These are phyloP conservation scores for Amazona vittata DNA, from an alignment of 2,113 vertebrate genomes.

Conservation along the genomic window DNA sequence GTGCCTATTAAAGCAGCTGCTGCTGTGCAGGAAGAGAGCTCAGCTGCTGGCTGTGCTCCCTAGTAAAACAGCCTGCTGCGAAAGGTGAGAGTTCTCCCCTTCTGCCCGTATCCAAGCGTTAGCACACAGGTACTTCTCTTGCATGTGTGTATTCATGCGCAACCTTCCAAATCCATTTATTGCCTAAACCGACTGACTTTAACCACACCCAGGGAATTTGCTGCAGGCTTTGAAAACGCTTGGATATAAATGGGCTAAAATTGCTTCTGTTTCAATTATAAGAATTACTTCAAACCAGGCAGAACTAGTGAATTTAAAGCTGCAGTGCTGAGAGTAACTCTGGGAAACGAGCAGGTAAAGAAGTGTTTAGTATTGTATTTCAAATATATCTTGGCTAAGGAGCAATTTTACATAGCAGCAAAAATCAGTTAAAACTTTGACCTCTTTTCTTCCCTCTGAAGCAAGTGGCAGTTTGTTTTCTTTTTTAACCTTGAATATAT, in stretches of 20 bases:
- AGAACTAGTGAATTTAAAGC: background rate
- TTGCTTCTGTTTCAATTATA: background rate
- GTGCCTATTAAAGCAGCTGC: background rate
- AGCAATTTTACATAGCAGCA: background rate
- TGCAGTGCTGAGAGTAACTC: background rate
- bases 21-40: background rate
- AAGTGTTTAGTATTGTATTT: background rate
- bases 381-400: background rate
- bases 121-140: background rate
- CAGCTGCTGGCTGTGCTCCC: background rate
- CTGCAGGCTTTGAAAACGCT: background rate
- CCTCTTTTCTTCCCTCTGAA: background rate
- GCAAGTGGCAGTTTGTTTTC: background rate
- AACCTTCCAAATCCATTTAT: background rate
- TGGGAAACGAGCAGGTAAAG: background rate
- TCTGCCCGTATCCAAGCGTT: background rate
- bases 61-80: background rate
- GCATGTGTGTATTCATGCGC: background rate
- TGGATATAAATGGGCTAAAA: background rate
- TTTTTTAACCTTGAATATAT: background rate
- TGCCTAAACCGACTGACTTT: background rate
- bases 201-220: background rate
- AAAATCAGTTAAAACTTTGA: background rate
- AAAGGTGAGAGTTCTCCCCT: background rate
- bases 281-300: background rate